Base-by-base conservation (phyloP, 2,797 vertebrate species). In the Sebastiscus tertius region DNA sequence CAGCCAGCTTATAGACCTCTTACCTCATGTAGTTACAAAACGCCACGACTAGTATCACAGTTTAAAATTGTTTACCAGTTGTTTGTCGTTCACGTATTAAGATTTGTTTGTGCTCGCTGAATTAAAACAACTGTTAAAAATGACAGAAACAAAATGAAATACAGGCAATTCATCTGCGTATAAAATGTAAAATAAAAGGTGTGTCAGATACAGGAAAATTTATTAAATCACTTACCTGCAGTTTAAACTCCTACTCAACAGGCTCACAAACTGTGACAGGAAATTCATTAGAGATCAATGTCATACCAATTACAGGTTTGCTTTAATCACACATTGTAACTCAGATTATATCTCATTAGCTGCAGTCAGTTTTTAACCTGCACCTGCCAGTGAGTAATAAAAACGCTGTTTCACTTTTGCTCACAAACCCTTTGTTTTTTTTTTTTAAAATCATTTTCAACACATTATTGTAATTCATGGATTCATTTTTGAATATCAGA, bases 11-110 rank as follows among this genome's bases (percentile, higher is more conserved):
- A 82, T 86, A 77, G 78, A 77, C 65, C 49, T 92, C 77, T 92
- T 88, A 92, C 91, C 81, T 93, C 91, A 92, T 80, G 77, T 75
- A 83, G 80, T 90, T 88, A 88, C 68, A 83, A 88, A 93, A 92
- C 69, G 70, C 36, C 60, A 34, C 72, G 79, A 90, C 82, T 81
- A 70, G 58, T 72, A 55, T 80, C 85, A 69, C 75, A 72, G 49
- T 77, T 78, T 79, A 27, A 86, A 86, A 82, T 14, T 87, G 84
- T 92, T 91, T 77, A 83, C 81, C 62, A 62, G 71, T 71, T 68
- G 71, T 75, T 87, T 79, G 70, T 70, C 24, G 52, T 64, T 63
- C 27, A 62, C 2, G 5, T 49, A 22, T 59, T 33, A 5, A 13
- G 12, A 65, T 80, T 33, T 52, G 26, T 42, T 36, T 62, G 56